Evolutionary conservation across 2,113 vertebrate species (phyloP), one percentile per base, ranked within the genome.

Genomic region (Polypterus bichir): DNA sequence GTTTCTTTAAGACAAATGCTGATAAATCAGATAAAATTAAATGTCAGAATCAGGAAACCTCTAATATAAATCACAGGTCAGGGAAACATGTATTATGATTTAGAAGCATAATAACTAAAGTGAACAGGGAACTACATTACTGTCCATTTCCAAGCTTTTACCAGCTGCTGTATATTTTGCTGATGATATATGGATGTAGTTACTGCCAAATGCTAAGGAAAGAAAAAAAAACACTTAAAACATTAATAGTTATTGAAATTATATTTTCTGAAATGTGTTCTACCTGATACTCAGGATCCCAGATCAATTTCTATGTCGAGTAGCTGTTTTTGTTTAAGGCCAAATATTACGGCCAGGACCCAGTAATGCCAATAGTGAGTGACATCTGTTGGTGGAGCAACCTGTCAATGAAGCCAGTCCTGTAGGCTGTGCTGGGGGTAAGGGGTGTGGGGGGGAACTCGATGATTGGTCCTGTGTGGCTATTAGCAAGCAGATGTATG

Each of bases 271-370:
- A 70, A 66, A 60, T 54, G 65, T 51, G 62, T 9, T 59, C 66
- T 74, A 66, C 68, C 66, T 58, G 66, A 67, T 71, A 77, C 71
- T 66, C 57, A 71, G 68, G 58, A 74, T 81, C 64, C 68, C 73
- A 73, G 8, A 75, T 71, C 54, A 70, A 69, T 73, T 78, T 80
- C 62, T 64, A 57, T 71, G 70, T 78, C 53, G 7, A 64, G 66
- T 81, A 81, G 81, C 81, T 84, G 59, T 79, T 44, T 84, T 82
- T 86, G 76, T 82, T 81, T 78, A 46, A 72, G 70, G 68, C 74
- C 77, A 83, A 80, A 82, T 82, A 76, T 73, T 82, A 77, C 76
- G 84, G 81, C 72, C 78, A 83, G 78, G 72, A 82, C 46, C 75
- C 77, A 74, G 81, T 85, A 82, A 76, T 71, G 81, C 74, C 76